Conservation (phyloP, 2,113 vertebrate species). For the Centropus unirufus region DNA sequence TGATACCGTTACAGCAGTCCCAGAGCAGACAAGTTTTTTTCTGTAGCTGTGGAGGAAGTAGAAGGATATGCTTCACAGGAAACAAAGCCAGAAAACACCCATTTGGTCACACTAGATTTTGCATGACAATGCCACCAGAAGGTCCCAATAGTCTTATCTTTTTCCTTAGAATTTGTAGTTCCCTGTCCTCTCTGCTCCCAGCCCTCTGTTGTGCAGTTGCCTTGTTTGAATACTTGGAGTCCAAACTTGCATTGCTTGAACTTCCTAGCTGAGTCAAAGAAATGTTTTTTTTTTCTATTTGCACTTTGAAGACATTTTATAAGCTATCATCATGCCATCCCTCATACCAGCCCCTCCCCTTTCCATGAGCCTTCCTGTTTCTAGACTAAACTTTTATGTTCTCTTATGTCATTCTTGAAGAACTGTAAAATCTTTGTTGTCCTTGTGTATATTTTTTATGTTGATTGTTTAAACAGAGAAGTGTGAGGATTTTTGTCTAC, state of each 20-base stretch:
- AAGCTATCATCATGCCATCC: background rate
- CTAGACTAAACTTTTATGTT: background rate
- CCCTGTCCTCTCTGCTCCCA: background rate
- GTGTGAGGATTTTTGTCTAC: background rate
- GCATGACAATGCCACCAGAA: background rate
- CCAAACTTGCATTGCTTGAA: background rate
- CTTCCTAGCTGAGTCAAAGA: background rate
- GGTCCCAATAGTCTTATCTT: background rate
- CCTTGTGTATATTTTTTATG: background rate
- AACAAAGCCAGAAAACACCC: constrained; percentile 5
- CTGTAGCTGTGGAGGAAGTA: background rate
- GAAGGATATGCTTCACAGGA: constrained; percentile 2
- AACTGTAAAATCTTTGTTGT: background rate
- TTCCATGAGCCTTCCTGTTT: background rate
- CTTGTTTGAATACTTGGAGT: background rate
- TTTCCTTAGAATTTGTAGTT: background rate
- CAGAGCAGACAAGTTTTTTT: background rate
- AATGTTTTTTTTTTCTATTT: background rate
- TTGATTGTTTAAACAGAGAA: background rate
- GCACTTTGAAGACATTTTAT: background rate
- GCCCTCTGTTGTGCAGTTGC: background rate
- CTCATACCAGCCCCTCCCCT: accelerated
- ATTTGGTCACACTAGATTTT: constrained; percentile 7
- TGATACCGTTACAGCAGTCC: background rate
- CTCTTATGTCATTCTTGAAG: background rate